phyloP scores from a whole-genome alignment of 2,113 vertebrate species.

The Callocephalon fimbriatum region DNA sequence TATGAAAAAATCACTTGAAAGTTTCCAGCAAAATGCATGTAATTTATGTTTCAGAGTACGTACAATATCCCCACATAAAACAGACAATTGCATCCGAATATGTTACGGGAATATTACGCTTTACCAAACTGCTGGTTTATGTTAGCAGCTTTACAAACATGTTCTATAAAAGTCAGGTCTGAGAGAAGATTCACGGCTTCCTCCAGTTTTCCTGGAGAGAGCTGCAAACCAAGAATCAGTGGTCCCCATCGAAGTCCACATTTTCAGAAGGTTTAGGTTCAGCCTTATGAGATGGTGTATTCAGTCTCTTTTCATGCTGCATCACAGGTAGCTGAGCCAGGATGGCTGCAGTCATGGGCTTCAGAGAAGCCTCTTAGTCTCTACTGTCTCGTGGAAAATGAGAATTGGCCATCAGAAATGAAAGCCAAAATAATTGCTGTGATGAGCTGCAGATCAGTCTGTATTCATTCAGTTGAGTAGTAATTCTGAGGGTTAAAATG shows the following conservation, averaged over 20 bases:
- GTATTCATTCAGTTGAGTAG: not conserved
- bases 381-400: not conserved
- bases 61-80: not conserved
- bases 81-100: not conserved
- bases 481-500: not conserved
- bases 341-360: not conserved
- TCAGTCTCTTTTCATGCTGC: not conserved
- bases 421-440: not conserved
- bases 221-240: not conserved
- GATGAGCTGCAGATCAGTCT: not conserved
- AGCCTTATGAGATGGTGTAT: not conserved
- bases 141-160: not conserved
- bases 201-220: not conserved
- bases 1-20: not conserved
- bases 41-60: not conserved
- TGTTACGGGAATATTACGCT: not conserved
- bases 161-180: not conserved
- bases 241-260: fast-evolving
- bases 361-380: not conserved
- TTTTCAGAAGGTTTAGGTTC: not conserved
- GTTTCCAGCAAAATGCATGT: not conserved
- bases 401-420: not conserved
- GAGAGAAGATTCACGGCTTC: not conserved
- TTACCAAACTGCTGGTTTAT: not conserved
- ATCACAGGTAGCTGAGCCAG: not conserved